Percentiles rank a stretch among this genome's conserved stretches.
Evolutionary conservation across 2,797 vertebrate genomes (phyloP).

Genomic region (Antennarius maculatus): DNA sequence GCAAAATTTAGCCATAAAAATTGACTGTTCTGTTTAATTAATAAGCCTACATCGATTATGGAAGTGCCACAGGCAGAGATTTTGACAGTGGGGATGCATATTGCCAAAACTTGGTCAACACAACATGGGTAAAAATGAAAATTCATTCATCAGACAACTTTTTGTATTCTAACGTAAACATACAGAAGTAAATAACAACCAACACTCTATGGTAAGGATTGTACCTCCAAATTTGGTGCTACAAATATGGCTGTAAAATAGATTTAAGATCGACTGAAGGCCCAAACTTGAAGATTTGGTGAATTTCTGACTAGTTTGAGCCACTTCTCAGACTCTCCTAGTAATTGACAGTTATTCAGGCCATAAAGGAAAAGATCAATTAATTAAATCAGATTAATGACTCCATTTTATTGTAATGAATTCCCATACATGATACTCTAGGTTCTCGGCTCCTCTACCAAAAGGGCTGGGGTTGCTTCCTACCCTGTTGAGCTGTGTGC

Average conservation of each 20-base stretch:
- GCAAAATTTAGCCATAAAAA: constrained; percentile 10
- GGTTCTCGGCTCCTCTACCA: no score
- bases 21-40: constrained; percentile 1
- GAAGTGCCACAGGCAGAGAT: background rate
- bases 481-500: no score
- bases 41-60: constrained; percentile 1
- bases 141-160: background rate
- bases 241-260: background rate
- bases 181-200: no score
- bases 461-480: no score
- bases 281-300: no score
- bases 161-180: background rate
- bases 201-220: background rate
- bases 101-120: background rate
- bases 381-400: no score
- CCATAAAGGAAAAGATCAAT: no score
- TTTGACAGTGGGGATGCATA: background rate
- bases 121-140: background rate
- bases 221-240: background rate
- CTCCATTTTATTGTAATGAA: no score
- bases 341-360: background rate
- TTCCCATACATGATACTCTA: background rate
- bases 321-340: no score
- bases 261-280: background rate
- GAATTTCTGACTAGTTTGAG: no score